Percentiles rank a stretch among this genome's conserved stretches.
Conservation (phyloP, 37 sponge, comb jelly and placozoan species). For the Oscarella lobularis region DNA sequence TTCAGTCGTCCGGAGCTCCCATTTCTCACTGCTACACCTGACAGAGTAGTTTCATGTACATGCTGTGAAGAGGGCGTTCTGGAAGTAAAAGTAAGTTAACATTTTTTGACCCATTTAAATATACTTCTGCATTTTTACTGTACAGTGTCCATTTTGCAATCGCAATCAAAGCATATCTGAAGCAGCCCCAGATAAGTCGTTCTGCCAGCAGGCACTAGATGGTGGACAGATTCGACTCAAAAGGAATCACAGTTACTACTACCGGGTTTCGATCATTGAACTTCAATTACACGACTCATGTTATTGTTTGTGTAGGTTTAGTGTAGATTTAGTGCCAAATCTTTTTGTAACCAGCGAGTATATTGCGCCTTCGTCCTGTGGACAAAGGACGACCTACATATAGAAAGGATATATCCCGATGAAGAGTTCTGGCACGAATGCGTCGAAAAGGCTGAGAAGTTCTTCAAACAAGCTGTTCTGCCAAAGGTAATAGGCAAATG, state of each 20-base stretch:
- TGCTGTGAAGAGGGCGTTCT: constrained; percentile 50
- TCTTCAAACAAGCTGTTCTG: constrained; percentile 18
- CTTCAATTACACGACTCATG: too few relatives aligned
- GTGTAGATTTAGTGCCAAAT: too few relatives aligned
- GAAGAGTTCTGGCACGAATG: constrained; percentile 10
- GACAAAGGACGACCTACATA: constrained; percentile 14
- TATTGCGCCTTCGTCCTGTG: constrained; percentile 44
- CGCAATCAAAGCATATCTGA: constrained; percentile 14
- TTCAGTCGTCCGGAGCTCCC: constrained; percentile 18
- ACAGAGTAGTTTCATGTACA: constrained; percentile 28
- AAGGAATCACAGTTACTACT: constrained; percentile 35
- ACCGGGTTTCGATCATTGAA: too few relatives aligned
- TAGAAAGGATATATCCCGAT: constrained; percentile 24
- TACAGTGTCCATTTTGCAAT: constrained; percentile 30
- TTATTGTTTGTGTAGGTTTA: too few relatives aligned
- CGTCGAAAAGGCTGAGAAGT: constrained; percentile 5
- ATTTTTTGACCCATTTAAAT: too few relatives aligned
- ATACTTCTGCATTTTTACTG: too few relatives aligned
- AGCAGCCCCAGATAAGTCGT: constrained; percentile 3
- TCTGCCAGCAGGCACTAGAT: constrained; percentile 5
- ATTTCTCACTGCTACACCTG: constrained; percentile 46
- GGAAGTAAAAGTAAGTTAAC: too few relatives aligned
- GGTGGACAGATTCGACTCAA: constrained; percentile 15
- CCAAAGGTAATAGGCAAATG: constrained; percentile 36
- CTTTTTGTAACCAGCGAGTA: too few relatives aligned